Percentiles rank a stretch among this genome's conserved stretches.
These are phyloP conservation scores for Silvanus unidentatus DNA, from an alignment of 2,888 invertebrate genomes.

Conservation along the genomic window DNA sequence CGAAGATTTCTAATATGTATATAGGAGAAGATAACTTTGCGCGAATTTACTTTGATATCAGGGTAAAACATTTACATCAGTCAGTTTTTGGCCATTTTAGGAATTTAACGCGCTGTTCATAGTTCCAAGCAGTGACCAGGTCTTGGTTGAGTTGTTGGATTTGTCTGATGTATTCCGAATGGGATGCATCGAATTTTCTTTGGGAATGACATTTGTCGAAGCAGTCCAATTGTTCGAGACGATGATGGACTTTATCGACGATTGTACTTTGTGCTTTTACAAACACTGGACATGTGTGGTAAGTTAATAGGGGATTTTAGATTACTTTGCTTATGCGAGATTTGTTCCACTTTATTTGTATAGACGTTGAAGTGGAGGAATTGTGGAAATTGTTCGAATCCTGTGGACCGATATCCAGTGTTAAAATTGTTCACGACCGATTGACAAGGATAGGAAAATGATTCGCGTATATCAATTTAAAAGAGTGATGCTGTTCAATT, in stretches of 20 bases:
- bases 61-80: conserved; percentile 81
- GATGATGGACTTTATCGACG: conserved; percentile 82
- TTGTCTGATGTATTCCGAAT: conserved; percentile 68
- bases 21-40: conserved; percentile 93
- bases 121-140: conserved; percentile 86
- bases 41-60: conserved; percentile 99
- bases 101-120: conserved; percentile 90
- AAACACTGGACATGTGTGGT: conserved; percentile 54
- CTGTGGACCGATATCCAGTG: too few relatives aligned
- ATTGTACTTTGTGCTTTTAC: conserved; percentile 76
- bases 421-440: too few relatives aligned
- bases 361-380: too few relatives aligned
- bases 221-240: conserved; percentile 89
- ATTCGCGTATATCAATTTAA: too few relatives aligned
- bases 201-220: conserved; percentile 88
- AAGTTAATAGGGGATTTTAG: background rate
- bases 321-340: conserved; percentile 8
- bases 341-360: too few relatives aligned
- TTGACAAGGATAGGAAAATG: too few relatives aligned
- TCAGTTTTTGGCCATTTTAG: conserved; percentile 90
- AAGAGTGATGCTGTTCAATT: too few relatives aligned
- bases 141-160: conserved; percentile 90
- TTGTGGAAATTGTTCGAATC: too few relatives aligned
- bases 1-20: conserved; percentile 92
- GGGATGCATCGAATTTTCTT: conserved; percentile 81